phyloP scores from a whole-genome alignment of 2,888 invertebrate genomes.

The Brachylomia viminalis region DNA sequence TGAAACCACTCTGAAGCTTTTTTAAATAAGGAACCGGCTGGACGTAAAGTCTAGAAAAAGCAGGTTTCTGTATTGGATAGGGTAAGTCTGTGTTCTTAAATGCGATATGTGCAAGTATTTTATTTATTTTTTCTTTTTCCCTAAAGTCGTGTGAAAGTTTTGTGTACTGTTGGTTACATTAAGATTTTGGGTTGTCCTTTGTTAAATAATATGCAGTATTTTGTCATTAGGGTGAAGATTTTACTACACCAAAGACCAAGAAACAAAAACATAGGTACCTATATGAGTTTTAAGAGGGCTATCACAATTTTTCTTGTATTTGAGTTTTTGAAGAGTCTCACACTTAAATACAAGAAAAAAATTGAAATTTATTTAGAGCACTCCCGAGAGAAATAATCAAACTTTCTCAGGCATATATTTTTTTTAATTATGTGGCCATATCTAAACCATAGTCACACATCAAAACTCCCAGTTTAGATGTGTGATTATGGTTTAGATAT shows the following conservation, averaged over 20 bases:
- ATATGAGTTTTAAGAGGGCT: background rate
- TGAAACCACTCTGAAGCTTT: background rate
- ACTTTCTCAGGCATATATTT: too few species aligned
- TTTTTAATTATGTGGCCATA: too few species aligned
- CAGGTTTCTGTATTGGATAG: background rate
- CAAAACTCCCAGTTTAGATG: too few species aligned
- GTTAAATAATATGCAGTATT: background rate
- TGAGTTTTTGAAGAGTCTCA: too few species aligned
- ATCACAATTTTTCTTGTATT: too few species aligned
- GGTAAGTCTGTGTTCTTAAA: background rate
- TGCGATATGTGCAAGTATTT: too few species aligned
- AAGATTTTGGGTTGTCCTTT: background rate
- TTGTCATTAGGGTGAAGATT: background rate
- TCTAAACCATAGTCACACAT: too few species aligned
- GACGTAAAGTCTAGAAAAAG: background rate
- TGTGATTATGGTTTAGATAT: too few species aligned
- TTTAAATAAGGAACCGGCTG: background rate
- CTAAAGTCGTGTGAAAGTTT: constrained; percentile 2
- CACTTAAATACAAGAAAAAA: too few species aligned
- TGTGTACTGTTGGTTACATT: background rate
- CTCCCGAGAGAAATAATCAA: too few species aligned
- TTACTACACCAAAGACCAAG: background rate
- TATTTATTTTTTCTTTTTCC: constrained; percentile 1
- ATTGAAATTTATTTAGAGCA: too few species aligned
- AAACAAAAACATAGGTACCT: background rate